Evolutionary conservation across 92 coral and sea anemone species (phyloP).

Genomic region (Palythoa grandiflora): DNA sequence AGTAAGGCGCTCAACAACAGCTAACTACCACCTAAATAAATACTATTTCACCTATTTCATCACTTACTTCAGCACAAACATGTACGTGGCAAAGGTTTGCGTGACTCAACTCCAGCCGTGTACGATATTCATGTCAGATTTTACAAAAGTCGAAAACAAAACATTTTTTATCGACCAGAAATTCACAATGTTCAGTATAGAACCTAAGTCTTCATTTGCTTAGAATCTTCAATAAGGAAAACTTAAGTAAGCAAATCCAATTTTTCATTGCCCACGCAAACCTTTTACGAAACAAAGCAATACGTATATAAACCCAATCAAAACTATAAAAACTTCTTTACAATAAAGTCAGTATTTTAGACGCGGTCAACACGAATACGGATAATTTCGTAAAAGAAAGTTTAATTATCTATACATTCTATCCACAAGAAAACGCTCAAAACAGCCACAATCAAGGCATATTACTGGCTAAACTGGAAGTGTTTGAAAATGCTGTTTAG

Average conservation of each 20-base stretch:
- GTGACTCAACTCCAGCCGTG: not conserved
- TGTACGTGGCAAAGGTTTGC: not conserved
- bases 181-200: too few species aligned
- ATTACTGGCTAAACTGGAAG: not conserved
- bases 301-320: not conserved
- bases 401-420: not conserved
- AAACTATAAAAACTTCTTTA: not conserved
- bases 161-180: too few species aligned
- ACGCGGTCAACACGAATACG: not conserved
- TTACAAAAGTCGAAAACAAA: too few species aligned
- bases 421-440: not conserved
- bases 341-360: too few species aligned
- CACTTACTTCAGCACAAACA: not conserved
- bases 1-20: not conserved
- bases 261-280: not conserved
- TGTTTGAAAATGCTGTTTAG: too few species aligned
- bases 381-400: not conserved
- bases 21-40: not conserved
- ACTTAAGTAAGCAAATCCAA: not conserved
- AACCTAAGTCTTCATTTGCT: not conserved
- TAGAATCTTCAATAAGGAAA: not conserved
- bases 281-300: not conserved
- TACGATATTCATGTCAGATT: not conserved
- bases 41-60: not conserved
- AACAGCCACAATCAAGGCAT: not conserved